phyloP scores from a whole-genome alignment of 2,797 vertebrate species.

The Cirrhinus molitorella region DNA sequence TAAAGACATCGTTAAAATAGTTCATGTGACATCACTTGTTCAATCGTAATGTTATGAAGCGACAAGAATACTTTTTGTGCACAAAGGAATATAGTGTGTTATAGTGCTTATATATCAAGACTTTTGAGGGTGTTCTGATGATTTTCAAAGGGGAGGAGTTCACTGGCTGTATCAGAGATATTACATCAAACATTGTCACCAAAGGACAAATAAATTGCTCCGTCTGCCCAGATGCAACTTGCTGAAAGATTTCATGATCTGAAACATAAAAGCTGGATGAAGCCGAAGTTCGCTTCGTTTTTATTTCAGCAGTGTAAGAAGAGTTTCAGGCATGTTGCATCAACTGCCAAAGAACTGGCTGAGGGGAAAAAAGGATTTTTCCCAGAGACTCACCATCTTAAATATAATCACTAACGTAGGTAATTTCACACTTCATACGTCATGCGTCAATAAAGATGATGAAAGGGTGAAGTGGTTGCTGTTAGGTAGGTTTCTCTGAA shows the following conservation, averaged over 20 bases:
- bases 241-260: neutral
- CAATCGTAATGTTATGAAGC: too few species aligned
- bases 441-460: slow-evolving; percentile 56
- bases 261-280: slow-evolving; percentile 8
- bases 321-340: slow-evolving; percentile 40
- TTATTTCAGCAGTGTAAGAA: slow-evolving; percentile 13
- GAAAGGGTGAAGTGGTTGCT: slow-evolving; percentile 64
- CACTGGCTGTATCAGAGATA: neutral
- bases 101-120: neutral
- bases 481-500: slow-evolving; percentile 69
- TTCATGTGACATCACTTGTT: too few species aligned
- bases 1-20: too few species aligned
- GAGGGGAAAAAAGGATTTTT: neutral
- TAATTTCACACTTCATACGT: slow-evolving; percentile 54
- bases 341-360: slow-evolving; percentile 23
- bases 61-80: too few species aligned
- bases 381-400: slow-evolving; percentile 22
- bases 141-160: neutral
- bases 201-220: neutral
- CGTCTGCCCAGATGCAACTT: neutral
- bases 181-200: neutral
- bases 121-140: neutral
- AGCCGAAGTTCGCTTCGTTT: neutral
- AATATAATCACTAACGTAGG: slow-evolving; percentile 25
- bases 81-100: too few species aligned